Percentiles rank a stretch among this genome's conserved stretches.
Evolutionary conservation across 2,888 invertebrate genomes (phyloP).

Genomic region (Lissonota sp.): DNA sequence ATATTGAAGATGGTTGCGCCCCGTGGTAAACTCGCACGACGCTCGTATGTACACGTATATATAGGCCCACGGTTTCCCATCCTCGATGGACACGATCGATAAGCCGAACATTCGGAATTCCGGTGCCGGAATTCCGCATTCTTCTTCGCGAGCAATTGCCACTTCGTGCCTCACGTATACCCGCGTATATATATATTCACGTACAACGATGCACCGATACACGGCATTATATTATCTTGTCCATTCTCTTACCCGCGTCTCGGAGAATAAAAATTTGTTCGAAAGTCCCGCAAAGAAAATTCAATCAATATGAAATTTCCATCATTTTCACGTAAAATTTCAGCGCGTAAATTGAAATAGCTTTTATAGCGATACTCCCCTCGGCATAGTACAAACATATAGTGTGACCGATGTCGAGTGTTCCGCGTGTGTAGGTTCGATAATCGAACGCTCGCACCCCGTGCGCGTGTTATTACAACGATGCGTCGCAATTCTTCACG

Average conservation of each 20-base stretch:
- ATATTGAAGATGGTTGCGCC: conserved; percentile 36
- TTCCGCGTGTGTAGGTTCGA: conserved; percentile 58
- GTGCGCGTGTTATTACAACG: conserved; percentile 54
- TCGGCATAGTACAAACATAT: conserved; percentile 4
- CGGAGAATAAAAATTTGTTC: conserved; percentile 21
- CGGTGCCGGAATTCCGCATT: conserved; percentile 61
- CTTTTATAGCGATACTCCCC: conserved; percentile 7
- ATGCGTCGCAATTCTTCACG: conserved; percentile 64
- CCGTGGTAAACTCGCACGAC: conserved; percentile 55
- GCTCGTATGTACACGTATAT: conserved; percentile 40
- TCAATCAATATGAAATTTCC: conserved; percentile 53
- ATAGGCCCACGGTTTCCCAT: conserved; percentile 3
- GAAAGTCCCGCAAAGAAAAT: conserved; percentile 57
- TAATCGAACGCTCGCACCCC: conserved; percentile 56
- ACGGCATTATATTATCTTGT: conserved; percentile 16
- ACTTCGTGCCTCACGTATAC: conserved; percentile 48
- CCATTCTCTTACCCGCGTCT: conserved; percentile 10
- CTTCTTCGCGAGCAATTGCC: conserved; percentile 41
- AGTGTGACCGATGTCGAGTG: conserved; percentile 26
- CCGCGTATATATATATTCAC: neutral
- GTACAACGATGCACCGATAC: neutral
- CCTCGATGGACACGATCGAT: conserved; percentile 55
- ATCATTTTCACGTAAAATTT: conserved; percentile 41
- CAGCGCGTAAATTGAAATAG: conserved; percentile 54
- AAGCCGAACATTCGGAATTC: conserved; percentile 59